Conservation (phyloP, 2,797 vertebrate species). For the Phylloscopus collybita region DNA sequence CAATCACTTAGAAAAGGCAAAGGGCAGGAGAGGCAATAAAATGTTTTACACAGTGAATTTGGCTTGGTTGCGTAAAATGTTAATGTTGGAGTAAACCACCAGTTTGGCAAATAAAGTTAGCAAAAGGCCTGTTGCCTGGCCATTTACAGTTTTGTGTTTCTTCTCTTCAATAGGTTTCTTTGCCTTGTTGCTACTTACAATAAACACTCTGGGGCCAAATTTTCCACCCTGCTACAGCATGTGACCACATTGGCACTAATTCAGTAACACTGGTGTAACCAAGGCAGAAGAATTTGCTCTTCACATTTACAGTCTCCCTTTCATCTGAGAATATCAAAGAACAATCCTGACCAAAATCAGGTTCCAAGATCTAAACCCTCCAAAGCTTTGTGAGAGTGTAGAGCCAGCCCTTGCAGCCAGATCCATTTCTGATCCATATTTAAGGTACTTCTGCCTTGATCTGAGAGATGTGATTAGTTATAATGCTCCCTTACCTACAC, state of each 20-base stretch:
- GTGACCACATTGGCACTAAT: not conserved
- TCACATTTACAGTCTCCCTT: not conserved
- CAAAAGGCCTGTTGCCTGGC: conserved; percentile 12
- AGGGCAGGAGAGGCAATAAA: not conserved
- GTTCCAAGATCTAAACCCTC: not conserved
- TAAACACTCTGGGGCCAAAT: not conserved
- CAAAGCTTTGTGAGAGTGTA: not conserved
- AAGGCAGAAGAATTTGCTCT: conserved; percentile 23
- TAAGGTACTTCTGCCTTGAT: not conserved
- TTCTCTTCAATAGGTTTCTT: not conserved
- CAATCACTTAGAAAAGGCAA: conserved; percentile 2
- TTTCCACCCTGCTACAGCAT: not conserved
- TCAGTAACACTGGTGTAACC: not conserved
- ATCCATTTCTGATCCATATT: not conserved
- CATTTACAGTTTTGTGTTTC: conserved; percentile 37
- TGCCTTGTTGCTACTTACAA: conserved; percentile 3
- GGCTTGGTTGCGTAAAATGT: not conserved
- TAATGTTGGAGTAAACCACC: conserved; percentile 23
- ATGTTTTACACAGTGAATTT: conserved; percentile 19
- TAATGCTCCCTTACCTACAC: not conserved
- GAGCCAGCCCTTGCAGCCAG: not conserved
- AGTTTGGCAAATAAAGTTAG: conserved; percentile 17
- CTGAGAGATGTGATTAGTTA: not conserved
- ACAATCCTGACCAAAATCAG: conserved; percentile 12
- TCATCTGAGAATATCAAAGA: conserved; percentile 20